Base-by-base conservation (phyloP, 2,797 vertebrate species). In the Acrossocheilus wenchowensis region DNA sequence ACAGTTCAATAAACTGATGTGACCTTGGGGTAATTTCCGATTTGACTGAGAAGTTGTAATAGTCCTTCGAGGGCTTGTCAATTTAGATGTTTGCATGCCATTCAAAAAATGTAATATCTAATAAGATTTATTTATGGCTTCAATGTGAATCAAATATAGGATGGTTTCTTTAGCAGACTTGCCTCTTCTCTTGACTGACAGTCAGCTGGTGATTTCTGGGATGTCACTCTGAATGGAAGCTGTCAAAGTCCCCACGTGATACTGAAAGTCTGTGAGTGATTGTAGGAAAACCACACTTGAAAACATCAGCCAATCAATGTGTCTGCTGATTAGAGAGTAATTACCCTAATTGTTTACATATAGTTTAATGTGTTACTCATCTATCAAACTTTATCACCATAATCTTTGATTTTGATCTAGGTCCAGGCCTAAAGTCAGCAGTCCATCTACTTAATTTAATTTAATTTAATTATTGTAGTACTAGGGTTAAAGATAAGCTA, bases 11-110 rank as follows among this genome's bases (percentile, higher is more conserved):
- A 81, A 36, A 41, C 54, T 82, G 60, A 52, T 71, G 74, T 60
- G 79, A 83, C 83, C 88, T 89, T 71, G 66, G 73, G 86, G 60
- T 41, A 54, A 82, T 80, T 83, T 88, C 82, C 86, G 84, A 86
- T 89, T 89, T 83, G 84, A 79, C n/a, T 68, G 82, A 84, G 84
- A 82, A 87, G 62, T 74, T 87, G 60, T 50, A 62, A 73, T 43
- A 36, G 57, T 75, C 36, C 69, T 90, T 77, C 34, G 68, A 84
- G 81, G 60, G 43, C 26, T 50, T 78, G 69, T 87, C 60, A 5
- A 64, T 82, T 75, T 34, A 74, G 19, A 85, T 86, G 5, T 57
- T 83, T 54, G 36, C 50, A 71, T 15, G 14, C 11, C n/a, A 54
- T 36, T 52, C 43, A 78, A 34, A 60, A 12, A 43, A 78, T 75